Conservation (phyloP, 2,113 vertebrate genomes). For the Saguinus midas region DNA sequence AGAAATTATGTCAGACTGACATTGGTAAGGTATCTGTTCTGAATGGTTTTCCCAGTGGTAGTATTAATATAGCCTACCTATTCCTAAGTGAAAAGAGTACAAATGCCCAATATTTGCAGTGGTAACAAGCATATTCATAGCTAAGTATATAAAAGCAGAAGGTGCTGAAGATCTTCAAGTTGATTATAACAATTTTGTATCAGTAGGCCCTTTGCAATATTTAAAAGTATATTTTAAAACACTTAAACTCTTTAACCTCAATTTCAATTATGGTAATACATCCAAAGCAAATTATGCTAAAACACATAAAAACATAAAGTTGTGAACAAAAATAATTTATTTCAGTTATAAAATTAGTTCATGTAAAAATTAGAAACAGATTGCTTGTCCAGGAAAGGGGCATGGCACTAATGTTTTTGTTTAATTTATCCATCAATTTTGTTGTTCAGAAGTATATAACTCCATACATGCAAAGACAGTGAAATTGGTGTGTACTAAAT, state of each 20-base stretch:
- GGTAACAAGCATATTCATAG: background rate
- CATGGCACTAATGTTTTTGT: background rate
- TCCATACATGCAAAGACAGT: background rate
- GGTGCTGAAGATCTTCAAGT: background rate
- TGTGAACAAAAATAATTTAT: background rate
- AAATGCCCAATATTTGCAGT: background rate
- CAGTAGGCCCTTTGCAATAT: background rate
- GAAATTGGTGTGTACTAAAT: background rate
- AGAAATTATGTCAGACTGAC: background rate
- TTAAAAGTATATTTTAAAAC: background rate
- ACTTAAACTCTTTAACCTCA: background rate
- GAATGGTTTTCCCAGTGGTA: background rate
- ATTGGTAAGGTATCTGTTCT: background rate
- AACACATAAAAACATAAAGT: background rate
- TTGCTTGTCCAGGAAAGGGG: background rate
- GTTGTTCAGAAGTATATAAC: background rate
- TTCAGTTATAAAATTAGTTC: background rate
- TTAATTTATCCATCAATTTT: background rate
- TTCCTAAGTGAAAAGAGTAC: background rate
- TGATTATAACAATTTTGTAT: background rate
- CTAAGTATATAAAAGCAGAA: background rate
- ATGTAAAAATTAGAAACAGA: background rate
- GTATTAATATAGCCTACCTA: background rate
- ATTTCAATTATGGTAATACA: background rate
- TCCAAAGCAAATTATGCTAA: background rate